A percentile compares a stretch with the other conserved stretches of the same genome.
Conservation (phyloP, 2,797 vertebrate species). For the Macropus fuliginosus region DNA sequence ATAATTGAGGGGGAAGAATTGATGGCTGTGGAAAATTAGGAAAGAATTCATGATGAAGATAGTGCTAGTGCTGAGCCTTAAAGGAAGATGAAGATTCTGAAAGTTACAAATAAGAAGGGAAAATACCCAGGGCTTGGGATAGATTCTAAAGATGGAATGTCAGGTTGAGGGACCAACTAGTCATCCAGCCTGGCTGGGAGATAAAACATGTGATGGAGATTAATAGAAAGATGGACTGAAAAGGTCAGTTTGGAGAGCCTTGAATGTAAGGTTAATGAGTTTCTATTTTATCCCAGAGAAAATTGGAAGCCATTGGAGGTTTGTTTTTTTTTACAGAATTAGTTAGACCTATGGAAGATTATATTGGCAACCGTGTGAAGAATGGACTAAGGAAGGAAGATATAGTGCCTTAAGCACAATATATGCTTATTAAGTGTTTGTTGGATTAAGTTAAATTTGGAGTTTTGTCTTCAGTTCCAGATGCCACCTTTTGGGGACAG, state of each 20-base stretch:
- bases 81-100: background rate
- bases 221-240: background rate
- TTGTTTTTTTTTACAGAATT: background rate
- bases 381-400: background rate
- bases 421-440: background rate
- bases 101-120: background rate
- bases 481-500: background rate
- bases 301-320: background rate
- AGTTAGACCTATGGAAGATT: background rate
- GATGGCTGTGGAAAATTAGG: background rate
- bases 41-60: background rate
- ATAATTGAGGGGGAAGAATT: background rate
- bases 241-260: background rate
- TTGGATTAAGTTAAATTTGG: background rate
- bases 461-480: background rate
- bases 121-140: background rate
- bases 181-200: background rate
- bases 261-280: background rate
- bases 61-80: background rate
- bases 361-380: background rate
- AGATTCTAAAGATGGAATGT: background rate
- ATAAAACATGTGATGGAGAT: background rate
- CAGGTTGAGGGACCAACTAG: background rate
- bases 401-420: background rate
- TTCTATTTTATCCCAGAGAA: background rate